Evolutionary conservation across 2,113 vertebrate species (phyloP), one percentile per base, ranked within the genome.

Genomic region (Tinamus guttatus): DNA sequence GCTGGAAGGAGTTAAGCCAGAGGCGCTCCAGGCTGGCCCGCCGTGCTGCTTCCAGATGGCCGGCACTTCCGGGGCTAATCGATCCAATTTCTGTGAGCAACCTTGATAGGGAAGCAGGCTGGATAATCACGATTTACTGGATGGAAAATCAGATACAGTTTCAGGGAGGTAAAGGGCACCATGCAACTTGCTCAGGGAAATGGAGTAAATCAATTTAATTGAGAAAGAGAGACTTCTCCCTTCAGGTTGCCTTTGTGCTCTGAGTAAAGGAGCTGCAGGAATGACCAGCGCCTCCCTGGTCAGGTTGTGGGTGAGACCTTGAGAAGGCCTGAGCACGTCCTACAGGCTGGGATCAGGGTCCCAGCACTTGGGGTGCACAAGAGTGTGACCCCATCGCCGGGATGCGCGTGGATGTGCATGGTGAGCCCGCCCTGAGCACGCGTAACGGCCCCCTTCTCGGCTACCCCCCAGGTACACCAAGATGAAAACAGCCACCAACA

Each of bases 401-500:
- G 30, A 32, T 18, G 28, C 5, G 8, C 8, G 7, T 30, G 54
- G 28, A 32, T 28, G 5, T 10, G 25, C 2, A 0, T n/a, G 38
- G 76, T 64, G 24, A 14, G 43, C 69, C 21, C 45, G 27, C 34
- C 75, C 60, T 49, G 52, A 65, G 13, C 49, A 2, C 21, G n/a
- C 11, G 17, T 41, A 32, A 67, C 2, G 0, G 5, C 6, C 45
- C n/a, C 71, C 32, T n/a, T 30, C 95, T 70, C 16, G 93, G 63
- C 87, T 74, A 60, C 30, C 90, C 58, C 85, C 65, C 97, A 99
- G 99, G 95, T 99, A 99, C 97, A 99, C 99, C 64, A 99, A 99
- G 97, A 98, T 99, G 99, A 99, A 99, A 96, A 99, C 99, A 0
- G 99, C 99, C 83, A 99, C 99, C 96, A 99, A 99, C 95, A 99